These are phyloP conservation scores for Pipistrellus pipistrellus DNA, from an alignment of 2,797 vertebrate species.

Conservation along the genomic window DNA sequence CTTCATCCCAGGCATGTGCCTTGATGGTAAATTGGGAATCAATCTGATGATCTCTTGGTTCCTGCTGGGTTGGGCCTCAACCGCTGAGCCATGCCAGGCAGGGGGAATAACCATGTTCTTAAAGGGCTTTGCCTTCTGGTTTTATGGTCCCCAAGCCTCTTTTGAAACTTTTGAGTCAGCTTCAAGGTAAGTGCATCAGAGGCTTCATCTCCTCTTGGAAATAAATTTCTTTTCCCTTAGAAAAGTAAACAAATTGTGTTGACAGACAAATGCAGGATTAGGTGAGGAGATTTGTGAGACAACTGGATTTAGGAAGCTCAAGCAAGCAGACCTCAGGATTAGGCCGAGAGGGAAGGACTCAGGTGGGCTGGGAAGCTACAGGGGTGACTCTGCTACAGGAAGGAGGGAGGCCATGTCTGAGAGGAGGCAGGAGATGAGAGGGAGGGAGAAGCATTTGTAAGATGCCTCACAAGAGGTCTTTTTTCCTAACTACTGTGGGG, in stretches of 20 bases:
- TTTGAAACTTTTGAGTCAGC: not conserved
- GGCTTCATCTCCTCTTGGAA: conserved; percentile 68
- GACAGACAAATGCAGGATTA: conserved; percentile 87
- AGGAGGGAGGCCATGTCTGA: not conserved
- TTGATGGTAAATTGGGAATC: too few species aligned
- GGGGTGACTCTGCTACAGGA: not conserved
- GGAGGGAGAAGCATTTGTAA: conserved; percentile 67
- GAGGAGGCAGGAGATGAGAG: not conserved
- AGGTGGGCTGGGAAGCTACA: not conserved
- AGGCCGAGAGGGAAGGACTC: conserved; percentile 75
- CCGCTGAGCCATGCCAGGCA: too few species aligned
- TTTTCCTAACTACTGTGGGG: not conserved
- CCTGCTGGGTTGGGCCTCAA: too few species aligned
- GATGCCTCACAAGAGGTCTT: conserved; percentile 33
- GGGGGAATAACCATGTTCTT: not conserved
- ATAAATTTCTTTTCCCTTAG: conserved; percentile 68
- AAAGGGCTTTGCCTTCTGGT: not conserved
- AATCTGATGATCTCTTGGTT: too few species aligned
- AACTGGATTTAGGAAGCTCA: conserved; percentile 85
- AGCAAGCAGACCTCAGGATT: conserved; percentile 84
- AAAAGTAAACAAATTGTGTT: conserved; percentile 84
- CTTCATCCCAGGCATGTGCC: too few species aligned
- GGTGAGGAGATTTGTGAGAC: conserved; percentile 86
- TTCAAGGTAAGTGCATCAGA: conserved; percentile 1
- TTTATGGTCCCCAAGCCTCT: not conserved